Conservation (phyloP, 2,113 vertebrate species). For the Vulpes ferrilata region DNA sequence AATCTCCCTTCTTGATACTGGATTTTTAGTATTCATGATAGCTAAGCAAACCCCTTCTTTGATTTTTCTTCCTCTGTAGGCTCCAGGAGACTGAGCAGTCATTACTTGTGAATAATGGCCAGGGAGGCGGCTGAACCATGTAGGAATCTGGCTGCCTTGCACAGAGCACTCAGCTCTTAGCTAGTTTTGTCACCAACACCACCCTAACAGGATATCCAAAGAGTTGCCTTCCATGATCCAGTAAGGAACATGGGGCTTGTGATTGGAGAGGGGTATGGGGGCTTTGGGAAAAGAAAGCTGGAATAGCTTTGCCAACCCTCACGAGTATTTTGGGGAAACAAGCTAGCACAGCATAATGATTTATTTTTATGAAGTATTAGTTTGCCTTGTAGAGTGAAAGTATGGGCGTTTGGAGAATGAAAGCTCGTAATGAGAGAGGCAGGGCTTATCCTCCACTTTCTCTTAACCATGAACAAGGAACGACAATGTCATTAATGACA, state of each 20-base stretch:
- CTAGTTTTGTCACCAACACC: slow-evolving; percentile 74
- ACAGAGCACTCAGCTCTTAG: slow-evolving; percentile 78
- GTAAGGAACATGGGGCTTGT: not conserved
- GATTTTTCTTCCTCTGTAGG: slow-evolving; percentile 71
- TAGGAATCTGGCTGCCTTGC: slow-evolving; percentile 69
- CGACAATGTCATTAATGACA: accelerated
- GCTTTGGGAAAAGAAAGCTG: not conserved
- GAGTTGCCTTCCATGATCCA: not conserved
- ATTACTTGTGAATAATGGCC: slow-evolving; percentile 76
- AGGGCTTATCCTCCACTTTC: not conserved
- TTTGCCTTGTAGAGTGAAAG: not conserved
- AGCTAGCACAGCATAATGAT: not conserved
- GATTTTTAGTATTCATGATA: slow-evolving; percentile 41
- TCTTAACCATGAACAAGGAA: not conserved
- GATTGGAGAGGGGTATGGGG: not conserved
- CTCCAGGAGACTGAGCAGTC: slow-evolving; percentile 73
- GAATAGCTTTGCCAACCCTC: not conserved
- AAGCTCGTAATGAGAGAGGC: not conserved
- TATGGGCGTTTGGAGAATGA: not conserved
- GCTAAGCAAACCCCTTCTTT: slow-evolving; percentile 64
- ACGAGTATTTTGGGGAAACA: not conserved
- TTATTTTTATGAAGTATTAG: slow-evolving; percentile 22
- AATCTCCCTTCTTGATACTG: not conserved
- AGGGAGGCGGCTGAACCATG: not conserved
- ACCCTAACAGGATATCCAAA: slow-evolving; percentile 71